Evolutionary conservation across 2,888 invertebrate species (phyloP).

Genomic region (Sceliomorpha sp.): DNA sequence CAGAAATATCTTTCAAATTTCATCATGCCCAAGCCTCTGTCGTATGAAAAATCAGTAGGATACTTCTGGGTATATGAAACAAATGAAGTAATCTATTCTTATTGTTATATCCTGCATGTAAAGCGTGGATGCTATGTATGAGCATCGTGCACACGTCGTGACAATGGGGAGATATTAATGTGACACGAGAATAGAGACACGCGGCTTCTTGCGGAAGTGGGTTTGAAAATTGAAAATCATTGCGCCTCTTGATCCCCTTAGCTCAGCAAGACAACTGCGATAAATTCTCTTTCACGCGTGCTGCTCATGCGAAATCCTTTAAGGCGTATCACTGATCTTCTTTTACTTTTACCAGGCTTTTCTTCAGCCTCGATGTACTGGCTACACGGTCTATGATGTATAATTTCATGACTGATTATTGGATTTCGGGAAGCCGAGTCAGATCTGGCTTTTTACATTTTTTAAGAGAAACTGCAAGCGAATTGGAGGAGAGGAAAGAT

Average conservation of each 20-base stretch:
- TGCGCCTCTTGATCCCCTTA: constrained; percentile 76
- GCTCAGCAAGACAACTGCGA: constrained; percentile 71
- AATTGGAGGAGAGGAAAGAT: too few species aligned
- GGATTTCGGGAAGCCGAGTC: too few species aligned
- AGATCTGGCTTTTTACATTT: too few species aligned
- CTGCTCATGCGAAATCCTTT: constrained; percentile 64
- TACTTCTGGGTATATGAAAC: too few species aligned
- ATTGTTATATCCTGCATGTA: constrained; percentile 40
- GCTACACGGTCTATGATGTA: constrained; percentile 35
- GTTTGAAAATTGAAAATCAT: constrained; percentile 78
- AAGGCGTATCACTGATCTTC: constrained; percentile 66
- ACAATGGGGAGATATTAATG: constrained; percentile 56
- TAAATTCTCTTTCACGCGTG: constrained; percentile 67
- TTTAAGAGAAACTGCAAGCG: too few species aligned
- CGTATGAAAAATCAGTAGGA: too few species aligned
- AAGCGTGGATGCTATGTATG: constrained; percentile 46
- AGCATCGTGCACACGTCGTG: constrained; percentile 45
- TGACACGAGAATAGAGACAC: constrained; percentile 62
- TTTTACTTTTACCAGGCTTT: constrained; percentile 56
- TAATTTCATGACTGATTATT: constrained; percentile 57
- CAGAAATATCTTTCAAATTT: too few species aligned
- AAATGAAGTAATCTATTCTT: constrained; percentile 52
- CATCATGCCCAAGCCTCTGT: too few species aligned
- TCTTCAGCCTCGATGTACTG: constrained; percentile 46
- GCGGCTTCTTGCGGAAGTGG: constrained; percentile 68